These are phyloP conservation scores for Ametastegia equiseti DNA, from an alignment of 2,888 invertebrate species.

Conservation along the genomic window DNA sequence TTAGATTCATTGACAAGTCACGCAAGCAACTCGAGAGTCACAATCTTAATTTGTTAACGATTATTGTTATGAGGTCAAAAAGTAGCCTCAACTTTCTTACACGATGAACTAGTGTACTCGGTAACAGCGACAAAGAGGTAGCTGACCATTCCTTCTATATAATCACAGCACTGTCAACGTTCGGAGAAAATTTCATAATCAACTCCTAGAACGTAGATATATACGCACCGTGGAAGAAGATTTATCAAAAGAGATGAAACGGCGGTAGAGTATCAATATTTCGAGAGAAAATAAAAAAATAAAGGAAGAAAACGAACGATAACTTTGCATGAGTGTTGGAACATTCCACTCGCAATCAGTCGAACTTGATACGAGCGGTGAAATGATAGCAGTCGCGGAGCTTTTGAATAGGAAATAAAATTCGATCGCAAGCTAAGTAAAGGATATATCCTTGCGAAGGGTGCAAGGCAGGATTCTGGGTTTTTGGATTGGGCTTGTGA, in stretches of 20 bases:
- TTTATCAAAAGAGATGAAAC: not conserved
- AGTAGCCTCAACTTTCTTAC: conserved; percentile 15
- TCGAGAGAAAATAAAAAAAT: too few relatives aligned
- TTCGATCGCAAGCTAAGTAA: conserved; percentile 38
- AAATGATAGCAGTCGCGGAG: not conserved
- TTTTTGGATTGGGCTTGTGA: not conserved
- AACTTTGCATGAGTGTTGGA: not conserved
- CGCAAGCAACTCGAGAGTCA: not conserved
- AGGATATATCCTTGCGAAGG: not conserved
- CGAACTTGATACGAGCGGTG: not conserved
- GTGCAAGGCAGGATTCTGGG: not conserved
- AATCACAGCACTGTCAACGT: not conserved
- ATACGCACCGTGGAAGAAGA: not conserved
- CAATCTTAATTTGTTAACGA: not conserved
- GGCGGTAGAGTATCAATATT: not conserved
- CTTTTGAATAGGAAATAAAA: conserved; percentile 38
- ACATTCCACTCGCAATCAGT: not conserved
- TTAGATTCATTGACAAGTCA: conserved; percentile 23
- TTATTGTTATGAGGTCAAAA: not conserved
- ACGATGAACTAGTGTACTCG: conserved; percentile 28
- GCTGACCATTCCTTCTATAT: conserved; percentile 22
- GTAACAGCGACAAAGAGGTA: conserved; percentile 30
- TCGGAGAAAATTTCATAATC: not conserved
- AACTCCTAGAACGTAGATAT: not conserved
- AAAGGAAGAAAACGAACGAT: not conserved